Conservation (phyloP, 2,888 invertebrate genomes). For the Ypsolopha sequella region DNA sequence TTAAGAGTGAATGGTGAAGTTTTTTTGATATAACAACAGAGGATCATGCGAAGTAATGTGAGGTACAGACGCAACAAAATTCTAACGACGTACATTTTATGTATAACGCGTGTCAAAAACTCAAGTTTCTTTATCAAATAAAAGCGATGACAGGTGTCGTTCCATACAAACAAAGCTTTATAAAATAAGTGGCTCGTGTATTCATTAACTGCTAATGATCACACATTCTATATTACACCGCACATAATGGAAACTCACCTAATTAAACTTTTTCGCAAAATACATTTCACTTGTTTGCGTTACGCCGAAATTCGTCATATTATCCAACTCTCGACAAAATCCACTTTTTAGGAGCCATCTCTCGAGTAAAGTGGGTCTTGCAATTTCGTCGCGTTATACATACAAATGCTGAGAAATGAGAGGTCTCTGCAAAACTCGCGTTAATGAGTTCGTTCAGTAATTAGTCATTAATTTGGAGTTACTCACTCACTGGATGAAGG, state of each 20-base stretch:
- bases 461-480: conserved; percentile 24
- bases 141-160: too few relatives aligned
- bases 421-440: conserved; percentile 12
- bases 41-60: too few relatives aligned
- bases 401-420: background rate
- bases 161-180: too few relatives aligned
- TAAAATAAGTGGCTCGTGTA: too few relatives aligned
- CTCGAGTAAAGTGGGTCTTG: conserved; percentile 2
- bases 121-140: too few relatives aligned
- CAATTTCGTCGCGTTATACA: conserved; percentile 6
- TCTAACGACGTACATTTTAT: too few relatives aligned
- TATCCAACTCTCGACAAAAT: background rate
- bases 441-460: conserved; percentile 22
- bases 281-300: background rate
- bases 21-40: too few relatives aligned
- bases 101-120: too few relatives aligned
- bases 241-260: background rate
- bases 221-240: too few relatives aligned
- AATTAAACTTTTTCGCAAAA: background rate
- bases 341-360: background rate
- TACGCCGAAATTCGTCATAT: background rate
- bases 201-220: too few relatives aligned
- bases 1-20: too few relatives aligned
- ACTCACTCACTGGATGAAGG: conserved; percentile 8
- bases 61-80: too few relatives aligned